Conservation (phyloP, 2,888 invertebrate species). For the Galerucella nymphaeae region DNA sequence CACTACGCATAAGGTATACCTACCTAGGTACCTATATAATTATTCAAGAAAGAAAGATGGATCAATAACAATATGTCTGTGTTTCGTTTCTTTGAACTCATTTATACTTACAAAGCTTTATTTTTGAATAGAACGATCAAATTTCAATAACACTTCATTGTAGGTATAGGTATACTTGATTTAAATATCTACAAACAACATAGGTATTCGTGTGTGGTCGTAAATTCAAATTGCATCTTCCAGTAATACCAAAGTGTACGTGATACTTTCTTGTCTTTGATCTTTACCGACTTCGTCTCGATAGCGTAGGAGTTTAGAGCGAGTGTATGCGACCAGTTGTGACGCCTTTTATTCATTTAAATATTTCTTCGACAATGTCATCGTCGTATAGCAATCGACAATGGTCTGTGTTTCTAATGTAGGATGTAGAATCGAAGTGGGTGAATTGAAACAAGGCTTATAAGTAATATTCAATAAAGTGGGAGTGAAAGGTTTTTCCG, state of each 20-base stretch:
- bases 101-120: not conserved
- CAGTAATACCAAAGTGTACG: slow-evolving; percentile 38
- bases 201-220: slow-evolving; percentile 36
- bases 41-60: too few species aligned
- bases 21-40: too few species aligned
- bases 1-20: too few species aligned
- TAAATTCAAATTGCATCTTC: slow-evolving; percentile 40
- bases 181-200: slow-evolving; percentile 21
- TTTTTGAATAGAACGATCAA: not conserved
- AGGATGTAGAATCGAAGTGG: slow-evolving; percentile 1
- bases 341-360: slow-evolving; percentile 47
- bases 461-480: not conserved
- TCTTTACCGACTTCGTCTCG: slow-evolving; percentile 36
- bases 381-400: slow-evolving; percentile 21
- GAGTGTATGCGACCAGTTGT: slow-evolving; percentile 39
- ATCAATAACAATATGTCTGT: too few species aligned
- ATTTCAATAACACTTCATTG: not conserved
- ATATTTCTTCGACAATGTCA: slow-evolving; percentile 50
- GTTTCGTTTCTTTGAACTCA: too few species aligned
- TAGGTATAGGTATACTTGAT: not conserved
- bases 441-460: not conserved
- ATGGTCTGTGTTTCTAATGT: not conserved
- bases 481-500: not conserved
- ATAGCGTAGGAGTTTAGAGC: slow-evolving; percentile 43
- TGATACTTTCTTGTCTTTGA: slow-evolving; percentile 43